phyloP scores from a whole-genome alignment of 2,113 vertebrate species.

The Pomatostomus ruficeps region DNA sequence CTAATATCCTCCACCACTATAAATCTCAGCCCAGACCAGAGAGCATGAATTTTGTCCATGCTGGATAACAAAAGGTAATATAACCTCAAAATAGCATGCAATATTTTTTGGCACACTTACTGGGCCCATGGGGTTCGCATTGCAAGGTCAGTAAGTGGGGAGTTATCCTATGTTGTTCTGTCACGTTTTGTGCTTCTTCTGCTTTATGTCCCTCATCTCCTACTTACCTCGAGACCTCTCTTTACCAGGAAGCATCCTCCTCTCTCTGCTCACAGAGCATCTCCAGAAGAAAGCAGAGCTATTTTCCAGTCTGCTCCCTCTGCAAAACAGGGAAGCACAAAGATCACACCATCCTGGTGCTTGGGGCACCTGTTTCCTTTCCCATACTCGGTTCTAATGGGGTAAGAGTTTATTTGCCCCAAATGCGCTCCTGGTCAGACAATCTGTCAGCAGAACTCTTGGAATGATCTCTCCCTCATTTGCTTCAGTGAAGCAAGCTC shows the following conservation, averaged over 20 bases:
- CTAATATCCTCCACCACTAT: background rate
- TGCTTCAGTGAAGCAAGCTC: background rate
- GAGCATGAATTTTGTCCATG: background rate
- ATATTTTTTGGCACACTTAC: background rate
- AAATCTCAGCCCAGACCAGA: background rate
- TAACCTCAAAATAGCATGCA: background rate
- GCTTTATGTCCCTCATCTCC: background rate
- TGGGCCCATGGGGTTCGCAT: background rate
- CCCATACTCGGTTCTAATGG: accelerated
- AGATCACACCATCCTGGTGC: background rate
- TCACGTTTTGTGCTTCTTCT: background rate
- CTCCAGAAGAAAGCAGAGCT: background rate
- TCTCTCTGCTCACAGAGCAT: background rate
- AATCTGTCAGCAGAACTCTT: background rate
- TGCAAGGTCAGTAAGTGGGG: background rate
- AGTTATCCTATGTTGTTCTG: background rate
- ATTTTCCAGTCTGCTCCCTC: background rate
- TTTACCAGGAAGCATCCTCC: background rate
- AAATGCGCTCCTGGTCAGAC: background rate
- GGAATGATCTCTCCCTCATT: background rate
- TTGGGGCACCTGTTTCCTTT: accelerated
- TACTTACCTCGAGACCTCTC: background rate
- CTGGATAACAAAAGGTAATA: background rate
- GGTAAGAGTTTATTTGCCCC: background rate
- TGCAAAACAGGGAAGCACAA: background rate